Base-by-base conservation (phyloP, 2,113 vertebrate species). In the Psophia crepitans region DNA sequence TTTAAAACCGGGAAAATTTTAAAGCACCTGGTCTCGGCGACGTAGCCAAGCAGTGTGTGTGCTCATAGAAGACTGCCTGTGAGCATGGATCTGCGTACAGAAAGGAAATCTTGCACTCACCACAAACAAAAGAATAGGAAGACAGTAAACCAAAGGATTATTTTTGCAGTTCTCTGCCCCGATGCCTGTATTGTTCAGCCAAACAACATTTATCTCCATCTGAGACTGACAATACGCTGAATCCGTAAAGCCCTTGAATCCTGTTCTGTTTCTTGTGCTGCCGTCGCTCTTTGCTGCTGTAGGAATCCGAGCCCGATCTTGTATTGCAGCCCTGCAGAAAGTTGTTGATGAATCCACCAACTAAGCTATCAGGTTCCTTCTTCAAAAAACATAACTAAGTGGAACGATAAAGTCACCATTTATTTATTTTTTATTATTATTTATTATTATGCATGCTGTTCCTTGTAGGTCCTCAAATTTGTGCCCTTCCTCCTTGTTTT, bases 401-500 rank as follows among this genome's bases (percentile, higher is more conserved):
- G 20, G 19, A 35, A 3, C 69, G 23, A 26, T 30, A 81, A 44
- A 71, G 58, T 63, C 63, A 24, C 58, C 17, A n/a, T n/a, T n/a
- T n/a, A n/a, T n/a, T n/a, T n/a, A n/a, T n/a, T n/a, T n/a, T n/a
- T n/a, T 49, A 5, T 17, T 28, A 14, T 51, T 57, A 13, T 66
- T 66, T 66, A 27, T 65, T 77, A 75, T 65, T 12, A 18, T 3
- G 4, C 32, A 1, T 3, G 68, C 53, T 66, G 76, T 2, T 95
- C 87, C 90, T 80, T 32, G 54, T 73, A 90, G 89, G 46, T 90
- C 83, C 71, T 81, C 46, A 26, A 2, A 7, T 46, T 83, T 21
- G 82, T 80, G 87, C 92, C 92, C 68, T 92, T 71, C 74, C 83
- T 96, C 68, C 83, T 94, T 93, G 89, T 94, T 95, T 94, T 91